Evolutionary conservation across 2,797 vertebrate species (phyloP).

Genomic region (Lycodopsis pacificus): DNA sequence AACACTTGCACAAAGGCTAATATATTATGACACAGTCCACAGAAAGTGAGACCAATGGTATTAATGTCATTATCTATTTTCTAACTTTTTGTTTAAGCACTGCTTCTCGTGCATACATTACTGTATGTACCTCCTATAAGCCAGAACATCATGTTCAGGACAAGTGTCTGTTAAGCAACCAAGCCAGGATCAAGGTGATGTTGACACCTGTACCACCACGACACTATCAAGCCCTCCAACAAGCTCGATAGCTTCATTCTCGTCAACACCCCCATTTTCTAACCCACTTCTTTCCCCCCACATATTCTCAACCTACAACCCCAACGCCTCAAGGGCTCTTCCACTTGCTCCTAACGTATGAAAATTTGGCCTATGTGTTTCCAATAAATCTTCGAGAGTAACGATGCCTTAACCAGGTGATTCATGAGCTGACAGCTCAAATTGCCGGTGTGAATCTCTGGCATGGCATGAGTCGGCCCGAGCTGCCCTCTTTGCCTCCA

Average conservation of each 20-base stretch:
- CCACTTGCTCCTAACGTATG: slow-evolving; percentile 75
- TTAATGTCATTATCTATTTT: not conserved
- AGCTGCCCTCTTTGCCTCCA: slow-evolving; percentile 69
- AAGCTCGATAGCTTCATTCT: slow-evolving; percentile 27
- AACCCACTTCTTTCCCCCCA: slow-evolving; percentile 48
- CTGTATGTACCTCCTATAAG: not conserved
- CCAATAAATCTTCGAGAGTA: slow-evolving; percentile 86
- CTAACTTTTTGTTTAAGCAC: not conserved
- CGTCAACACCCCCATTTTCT: slow-evolving; percentile 33
- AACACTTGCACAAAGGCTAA: not conserved
- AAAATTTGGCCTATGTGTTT: slow-evolving; percentile 81
- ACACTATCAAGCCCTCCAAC: slow-evolving; percentile 16
- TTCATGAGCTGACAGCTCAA: slow-evolving; percentile 88
- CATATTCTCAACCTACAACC: slow-evolving; percentile 52
- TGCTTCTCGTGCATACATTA: not conserved
- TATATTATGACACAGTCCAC: not conserved
- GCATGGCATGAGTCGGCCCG: slow-evolving; percentile 80
- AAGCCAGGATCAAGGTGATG: slow-evolving; percentile 16
- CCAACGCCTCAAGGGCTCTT: slow-evolving; percentile 64
- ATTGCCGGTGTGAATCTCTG: slow-evolving; percentile 87
- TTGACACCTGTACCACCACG: not conserved
- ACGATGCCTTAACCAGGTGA: slow-evolving; percentile 85
- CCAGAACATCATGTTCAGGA: not conserved
- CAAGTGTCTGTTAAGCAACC: not conserved
- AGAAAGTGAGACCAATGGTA: not conserved